These are phyloP conservation scores for Phengaris arion DNA, from an alignment of 2,888 invertebrate genomes.

Conservation along the genomic window DNA sequence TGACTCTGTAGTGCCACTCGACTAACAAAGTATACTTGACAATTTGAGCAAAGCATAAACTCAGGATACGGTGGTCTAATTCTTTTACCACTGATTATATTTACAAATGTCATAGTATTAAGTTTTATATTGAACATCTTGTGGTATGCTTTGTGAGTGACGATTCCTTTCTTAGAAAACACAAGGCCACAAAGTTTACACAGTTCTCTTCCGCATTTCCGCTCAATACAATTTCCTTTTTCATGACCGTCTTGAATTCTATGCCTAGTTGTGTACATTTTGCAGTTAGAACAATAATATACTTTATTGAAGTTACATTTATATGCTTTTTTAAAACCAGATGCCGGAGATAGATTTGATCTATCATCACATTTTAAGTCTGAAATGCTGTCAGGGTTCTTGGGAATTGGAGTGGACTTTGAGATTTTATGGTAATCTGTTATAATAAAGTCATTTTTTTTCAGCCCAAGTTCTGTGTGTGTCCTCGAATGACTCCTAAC, in stretches of 20 bases:
- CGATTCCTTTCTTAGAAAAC: constrained; percentile 31
- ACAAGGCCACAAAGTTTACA: constrained; percentile 51
- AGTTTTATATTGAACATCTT: constrained; percentile 38
- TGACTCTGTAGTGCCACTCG: constrained; percentile 31
- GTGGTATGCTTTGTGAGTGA: constrained; percentile 39
- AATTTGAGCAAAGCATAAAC: constrained; percentile 44
- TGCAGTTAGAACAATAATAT: constrained; percentile 41
- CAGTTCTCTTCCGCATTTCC: constrained; percentile 26
- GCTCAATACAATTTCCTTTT: constrained; percentile 22
- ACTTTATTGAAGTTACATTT: not conserved
- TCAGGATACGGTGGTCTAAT: constrained; percentile 44
- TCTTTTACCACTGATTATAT: constrained; percentile 36
- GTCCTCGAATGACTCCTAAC: constrained; percentile 38
- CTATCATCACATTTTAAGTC: not conserved
- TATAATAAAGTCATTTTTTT: constrained; percentile 31
- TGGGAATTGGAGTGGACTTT: not conserved
- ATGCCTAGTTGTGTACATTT: constrained; percentile 33
- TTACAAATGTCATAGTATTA: constrained; percentile 43
- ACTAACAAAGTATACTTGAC: constrained; percentile 45
- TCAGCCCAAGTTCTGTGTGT: constrained; percentile 36
- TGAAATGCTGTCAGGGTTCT: not conserved
- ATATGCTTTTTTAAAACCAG: not conserved
- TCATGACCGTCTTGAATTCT: constrained; percentile 35
- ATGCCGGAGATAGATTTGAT: not conserved
- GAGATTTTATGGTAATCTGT: constrained; percentile 28